Base-by-base conservation (phyloP, 2,888 invertebrate species). In the Lymantria monacha region DNA sequence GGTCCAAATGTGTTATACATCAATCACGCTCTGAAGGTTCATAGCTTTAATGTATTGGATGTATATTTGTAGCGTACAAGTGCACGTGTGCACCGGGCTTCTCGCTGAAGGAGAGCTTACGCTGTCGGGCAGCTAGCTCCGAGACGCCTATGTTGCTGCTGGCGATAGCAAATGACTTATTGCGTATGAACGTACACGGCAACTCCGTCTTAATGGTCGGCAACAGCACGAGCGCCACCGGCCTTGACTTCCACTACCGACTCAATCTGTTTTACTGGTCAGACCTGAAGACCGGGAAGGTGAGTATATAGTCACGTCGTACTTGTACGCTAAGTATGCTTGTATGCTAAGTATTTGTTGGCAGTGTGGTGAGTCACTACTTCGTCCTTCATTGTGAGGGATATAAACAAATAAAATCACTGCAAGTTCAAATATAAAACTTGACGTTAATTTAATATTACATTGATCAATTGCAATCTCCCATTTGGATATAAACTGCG, bases 11-110 rank as follows among this genome's bases (percentile, higher is more conserved):
- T n/a, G n/a, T n/a, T n/a, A n/a, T n/a, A n/a, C n/a, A n/a, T n/a
- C n/a, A n/a, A n/a, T n/a, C n/a, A n/a, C n/a, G n/a, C 2, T 22
- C 5, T 22, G 22, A 5, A 22, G 5, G 5, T 22, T 22, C 22
- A 2, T 22, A 22, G 22, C 22, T 2, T 22, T 22, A 22, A 22
- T 5, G 22, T 5, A 5, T 22, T 22, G 22, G 3, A 22, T 3
- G 3, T 22, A n/a, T 22, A 22, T 10, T 33, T 9, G 0, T 74
- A 91, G 91, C 97, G 9, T 99, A 96, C 85, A 91, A 83, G 38
- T 99, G 99, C 83, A 93, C 94, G 12, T 99, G 98, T 80, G 95
- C 95, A 0, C 92, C 93, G 0, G 97, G 96, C 37, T 97, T 96
- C 86, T 87, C 89, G 3, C 85, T 96, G 48, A 82, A 83, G 40